Percentiles rank a stretch among this genome's conserved stretches.
Conservation (phyloP, 2,113 vertebrate species). For the Taurulus bubalis region DNA sequence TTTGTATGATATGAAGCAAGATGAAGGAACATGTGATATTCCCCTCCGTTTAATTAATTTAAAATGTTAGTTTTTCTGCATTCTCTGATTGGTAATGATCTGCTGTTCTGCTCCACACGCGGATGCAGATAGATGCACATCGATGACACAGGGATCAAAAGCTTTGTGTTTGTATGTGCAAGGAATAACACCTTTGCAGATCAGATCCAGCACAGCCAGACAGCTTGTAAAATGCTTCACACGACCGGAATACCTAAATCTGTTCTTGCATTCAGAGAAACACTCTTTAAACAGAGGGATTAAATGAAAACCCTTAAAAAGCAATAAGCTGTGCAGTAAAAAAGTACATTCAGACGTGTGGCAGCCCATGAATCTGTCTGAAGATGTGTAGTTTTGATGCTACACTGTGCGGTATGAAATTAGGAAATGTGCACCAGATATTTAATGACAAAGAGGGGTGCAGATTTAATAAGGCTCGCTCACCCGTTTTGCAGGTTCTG, state of each 20-base stretch:
- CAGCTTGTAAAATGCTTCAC: not conserved
- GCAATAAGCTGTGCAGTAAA: not conserved
- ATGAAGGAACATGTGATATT: constrained; percentile 1
- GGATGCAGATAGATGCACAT: not conserved
- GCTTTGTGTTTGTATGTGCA: not conserved
- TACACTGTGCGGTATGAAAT: not conserved
- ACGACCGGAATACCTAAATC: not conserved
- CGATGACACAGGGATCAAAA: constrained; percentile 16
- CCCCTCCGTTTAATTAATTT: not conserved
- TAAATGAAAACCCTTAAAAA: constrained; percentile 9
- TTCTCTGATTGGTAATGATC: not conserved
- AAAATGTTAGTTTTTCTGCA: too few species aligned
- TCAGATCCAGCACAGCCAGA: not conserved
- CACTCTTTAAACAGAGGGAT: not conserved
- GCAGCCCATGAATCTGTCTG: not conserved
- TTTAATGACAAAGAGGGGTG: not conserved
- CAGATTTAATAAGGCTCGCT: not conserved
- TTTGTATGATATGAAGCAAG: not conserved
- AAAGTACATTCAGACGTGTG: not conserved
- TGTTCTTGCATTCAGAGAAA: not conserved
- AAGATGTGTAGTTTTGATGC: not conserved
- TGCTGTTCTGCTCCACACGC: not conserved
- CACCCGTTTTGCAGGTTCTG: not conserved
- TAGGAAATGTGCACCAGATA: not conserved
- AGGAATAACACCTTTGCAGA: not conserved